phyloP scores from a whole-genome alignment of 2,113 vertebrate species.

The Pachyramphus minor region DNA sequence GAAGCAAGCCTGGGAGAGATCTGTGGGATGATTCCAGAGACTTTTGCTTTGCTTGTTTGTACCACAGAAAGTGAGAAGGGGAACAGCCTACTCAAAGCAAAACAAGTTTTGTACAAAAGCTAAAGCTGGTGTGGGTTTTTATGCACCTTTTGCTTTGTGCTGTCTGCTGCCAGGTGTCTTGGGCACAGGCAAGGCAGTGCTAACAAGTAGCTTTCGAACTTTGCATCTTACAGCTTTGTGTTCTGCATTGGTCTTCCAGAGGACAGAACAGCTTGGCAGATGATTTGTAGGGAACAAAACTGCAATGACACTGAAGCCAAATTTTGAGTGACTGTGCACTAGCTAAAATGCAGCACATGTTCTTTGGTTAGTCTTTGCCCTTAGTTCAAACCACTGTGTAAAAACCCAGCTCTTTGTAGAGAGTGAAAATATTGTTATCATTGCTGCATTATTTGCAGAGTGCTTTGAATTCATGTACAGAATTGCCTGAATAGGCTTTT shows the following conservation, averaged over 20 bases:
- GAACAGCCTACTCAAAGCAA: neutral
- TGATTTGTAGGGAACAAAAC: neutral
- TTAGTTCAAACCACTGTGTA: neutral
- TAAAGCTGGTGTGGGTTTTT: neutral
- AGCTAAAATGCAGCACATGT: neutral
- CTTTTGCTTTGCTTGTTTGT: neutral
- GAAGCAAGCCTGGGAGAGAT: neutral
- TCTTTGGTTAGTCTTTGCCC: neutral
- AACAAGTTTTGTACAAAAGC: neutral
- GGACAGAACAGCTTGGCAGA: neutral
- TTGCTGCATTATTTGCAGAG: neutral
- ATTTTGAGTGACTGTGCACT: neutral
- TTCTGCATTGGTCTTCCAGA: neutral
- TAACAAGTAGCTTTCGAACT: neutral
- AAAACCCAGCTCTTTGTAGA: neutral
- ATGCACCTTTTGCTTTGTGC: neutral
- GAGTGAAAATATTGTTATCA: neutral
- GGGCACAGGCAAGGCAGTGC: neutral
- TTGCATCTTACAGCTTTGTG: neutral
- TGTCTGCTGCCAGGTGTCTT: neutral
- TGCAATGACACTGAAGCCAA: neutral
- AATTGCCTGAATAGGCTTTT: neutral
- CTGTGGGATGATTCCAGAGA: neutral
- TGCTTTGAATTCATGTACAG: neutral
- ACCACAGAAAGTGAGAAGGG: neutral